phyloP scores from a whole-genome alignment of 2,797 vertebrate genomes.

The Brachyrhaphis roseni region DNA sequence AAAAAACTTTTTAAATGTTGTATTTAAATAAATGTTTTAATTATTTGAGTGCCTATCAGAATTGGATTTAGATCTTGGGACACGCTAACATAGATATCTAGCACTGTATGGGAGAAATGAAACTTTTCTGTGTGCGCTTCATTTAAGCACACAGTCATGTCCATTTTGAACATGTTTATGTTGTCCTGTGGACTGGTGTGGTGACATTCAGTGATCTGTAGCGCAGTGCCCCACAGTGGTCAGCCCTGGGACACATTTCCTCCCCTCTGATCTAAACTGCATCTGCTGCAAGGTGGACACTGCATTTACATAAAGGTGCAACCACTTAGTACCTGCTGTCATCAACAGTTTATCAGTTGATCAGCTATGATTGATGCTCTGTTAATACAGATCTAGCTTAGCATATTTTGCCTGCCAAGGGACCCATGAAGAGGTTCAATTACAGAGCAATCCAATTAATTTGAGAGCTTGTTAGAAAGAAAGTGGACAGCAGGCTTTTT shows the following conservation, averaged over 20 bases:
- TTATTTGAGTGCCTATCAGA: neutral
- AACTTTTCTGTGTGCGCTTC: neutral
- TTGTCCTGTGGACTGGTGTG: constrained; percentile 6
- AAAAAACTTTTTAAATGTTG: too few species aligned
- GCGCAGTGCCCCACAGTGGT: constrained; percentile 91
- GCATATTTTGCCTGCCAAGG: constrained; percentile 94
- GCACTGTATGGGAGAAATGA: neutral
- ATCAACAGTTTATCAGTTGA: constrained; percentile 90
- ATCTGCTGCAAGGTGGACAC: constrained; percentile 52
- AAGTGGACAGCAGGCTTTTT: constrained; percentile 85
- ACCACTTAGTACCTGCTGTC: constrained; percentile 72
- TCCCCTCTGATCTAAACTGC: constrained; percentile 46
- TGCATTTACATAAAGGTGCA: constrained; percentile 80
- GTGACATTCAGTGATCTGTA: constrained; percentile 77
- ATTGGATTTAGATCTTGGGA: neutral
- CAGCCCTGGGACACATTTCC: constrained; percentile 12
- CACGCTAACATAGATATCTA: neutral
- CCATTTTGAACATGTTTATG: constrained; percentile 7
- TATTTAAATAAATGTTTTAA: neutral
- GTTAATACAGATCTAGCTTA: constrained; percentile 92
- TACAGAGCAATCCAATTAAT: constrained; percentile 97
- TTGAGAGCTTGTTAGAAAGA: constrained; percentile 90
- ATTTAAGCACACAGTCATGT: neutral
- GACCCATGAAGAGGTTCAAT: constrained; percentile 95
- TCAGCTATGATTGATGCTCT: constrained; percentile 94